Evolutionary conservation across 2,797 vertebrate genomes (phyloP).

Genomic region (Falco cherrug): DNA sequence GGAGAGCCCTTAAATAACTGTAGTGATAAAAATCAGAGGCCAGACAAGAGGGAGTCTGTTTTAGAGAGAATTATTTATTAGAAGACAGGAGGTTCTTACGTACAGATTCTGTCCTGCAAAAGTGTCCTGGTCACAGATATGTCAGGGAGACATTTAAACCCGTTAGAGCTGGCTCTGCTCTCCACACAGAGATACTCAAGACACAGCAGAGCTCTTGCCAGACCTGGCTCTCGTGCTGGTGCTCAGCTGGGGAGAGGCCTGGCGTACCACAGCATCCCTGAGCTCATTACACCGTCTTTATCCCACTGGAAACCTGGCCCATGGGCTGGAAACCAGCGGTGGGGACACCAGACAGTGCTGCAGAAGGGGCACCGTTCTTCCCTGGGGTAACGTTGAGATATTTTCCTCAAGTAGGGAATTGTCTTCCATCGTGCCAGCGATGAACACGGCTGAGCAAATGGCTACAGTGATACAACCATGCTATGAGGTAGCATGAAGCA

Average conservation of each 20-base stretch:
- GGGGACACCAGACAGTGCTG: background rate
- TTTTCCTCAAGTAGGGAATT: background rate
- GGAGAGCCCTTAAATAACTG: background rate
- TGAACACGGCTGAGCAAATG: background rate
- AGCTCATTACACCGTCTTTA: background rate
- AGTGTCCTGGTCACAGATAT: conserved; percentile 4
- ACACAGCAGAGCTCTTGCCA: conserved; percentile 46
- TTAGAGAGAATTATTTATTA: conserved; percentile 56
- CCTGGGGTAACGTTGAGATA: background rate
- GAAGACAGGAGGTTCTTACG: conserved; percentile 28
- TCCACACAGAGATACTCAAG: conserved; percentile 30
- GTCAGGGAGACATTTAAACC: background rate
- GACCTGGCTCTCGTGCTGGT: background rate
- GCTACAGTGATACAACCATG: background rate
- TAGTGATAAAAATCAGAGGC: background rate
- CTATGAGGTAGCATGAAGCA: conserved; percentile 45
- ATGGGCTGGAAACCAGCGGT: background rate
- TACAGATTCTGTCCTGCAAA: conserved; percentile 68
- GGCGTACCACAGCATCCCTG: conserved; percentile 2
- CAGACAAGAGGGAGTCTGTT: background rate
- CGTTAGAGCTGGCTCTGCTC: background rate
- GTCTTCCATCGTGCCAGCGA: background rate
- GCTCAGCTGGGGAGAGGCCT: background rate
- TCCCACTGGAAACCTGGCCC: background rate
- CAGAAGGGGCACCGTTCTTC: background rate